Base-by-base conservation (phyloP, 2,797 vertebrate species). In the Champsocephalus gunnari region DNA sequence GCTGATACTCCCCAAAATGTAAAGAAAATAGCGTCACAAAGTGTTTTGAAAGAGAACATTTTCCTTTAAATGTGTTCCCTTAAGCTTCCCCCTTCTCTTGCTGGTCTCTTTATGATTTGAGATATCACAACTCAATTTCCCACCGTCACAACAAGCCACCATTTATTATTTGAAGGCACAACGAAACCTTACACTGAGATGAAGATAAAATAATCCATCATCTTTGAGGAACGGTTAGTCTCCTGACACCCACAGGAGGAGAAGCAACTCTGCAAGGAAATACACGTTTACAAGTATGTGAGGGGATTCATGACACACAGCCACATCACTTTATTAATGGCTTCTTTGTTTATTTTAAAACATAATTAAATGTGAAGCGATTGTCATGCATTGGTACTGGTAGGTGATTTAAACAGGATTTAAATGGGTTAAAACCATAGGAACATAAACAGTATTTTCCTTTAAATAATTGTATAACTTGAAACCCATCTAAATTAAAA, bases 191-290 rank as follows among this genome's bases (percentile, higher is more conserved):
- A 17, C 54, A 16, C 19, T 47, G 54, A 71, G 3, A 59, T 53
- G 49, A 57, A 78, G 72, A 62, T 14, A 21, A 5, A 12, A 49
- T 17, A 47, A 75, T 77, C 61, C 54, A 54, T 80, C 79, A 70
- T 28, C 28, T 60, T 38, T 61, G 45, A 32, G 9, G 60, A 24
- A 12, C 50, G 28, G 54, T 66, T 51, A 58, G 70, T 66, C 44
- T 69, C 44, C 34, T 49, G 63, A 66, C 43, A 61, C 50, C 12
- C n/a, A 1, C 50, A 55, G 43, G 44, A 60, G 17, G 38, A 71
- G 44, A 41, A 6, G 21, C 14, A 53, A 7, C 41, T 57, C 51
- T 38, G 24, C 48, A 56, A 16, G 47, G n/a, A 73, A 34, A 50
- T 57, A 12, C 63, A 58, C 51, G 8, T 44, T 54, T 17, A 41